Conservation (phyloP, 2,797 vertebrate species). For the Ataeniobius toweri region DNA sequence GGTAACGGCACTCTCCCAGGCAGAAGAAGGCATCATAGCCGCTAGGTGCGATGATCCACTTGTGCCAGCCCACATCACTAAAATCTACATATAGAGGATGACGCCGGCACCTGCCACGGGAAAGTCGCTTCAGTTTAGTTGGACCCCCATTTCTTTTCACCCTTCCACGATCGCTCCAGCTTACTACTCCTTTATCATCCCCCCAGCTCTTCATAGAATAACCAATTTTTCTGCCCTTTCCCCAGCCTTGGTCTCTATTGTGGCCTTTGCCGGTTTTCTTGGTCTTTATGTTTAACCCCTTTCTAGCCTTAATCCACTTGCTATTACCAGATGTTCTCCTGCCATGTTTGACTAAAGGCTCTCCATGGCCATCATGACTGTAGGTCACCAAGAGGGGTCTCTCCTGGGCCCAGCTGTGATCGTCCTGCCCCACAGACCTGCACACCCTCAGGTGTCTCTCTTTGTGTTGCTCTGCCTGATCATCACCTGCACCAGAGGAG, state of each 20-base stretch:
- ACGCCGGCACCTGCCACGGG: slow-evolving; percentile 80
- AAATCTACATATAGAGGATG: slow-evolving; percentile 88
- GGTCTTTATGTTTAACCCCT: slow-evolving; percentile 58
- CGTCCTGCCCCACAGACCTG: slow-evolving; percentile 80
- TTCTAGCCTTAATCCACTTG: slow-evolving; percentile 66
- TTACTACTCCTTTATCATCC: slow-evolving; percentile 37
- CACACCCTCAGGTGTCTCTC: slow-evolving; percentile 78
- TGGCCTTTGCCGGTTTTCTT: slow-evolving; percentile 60
- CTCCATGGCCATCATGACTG: slow-evolving; percentile 81
- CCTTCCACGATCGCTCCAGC: slow-evolving; percentile 71
- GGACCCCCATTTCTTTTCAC: slow-evolving; percentile 82
- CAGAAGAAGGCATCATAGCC: slow-evolving; percentile 88
- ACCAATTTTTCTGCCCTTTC: slow-evolving; percentile 45
- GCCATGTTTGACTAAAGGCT: slow-evolving; percentile 75
- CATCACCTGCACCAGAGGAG: slow-evolving; percentile 23
- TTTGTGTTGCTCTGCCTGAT: slow-evolving; percentile 41
- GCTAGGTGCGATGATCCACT: slow-evolving; percentile 87
- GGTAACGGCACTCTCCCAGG: slow-evolving; percentile 86
- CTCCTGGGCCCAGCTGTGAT: slow-evolving; percentile 81
- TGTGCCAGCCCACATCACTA: slow-evolving; percentile 87
- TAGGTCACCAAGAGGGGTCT: slow-evolving; percentile 86
- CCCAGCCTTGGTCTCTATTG: slow-evolving; percentile 52
- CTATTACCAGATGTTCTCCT: slow-evolving; percentile 60
- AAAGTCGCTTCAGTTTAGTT: slow-evolving; percentile 81
- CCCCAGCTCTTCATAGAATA: slow-evolving; percentile 55